Percentiles rank a stretch among this genome's conserved stretches.
Conservation (phyloP, 1,140 invertebrate species). For the Branchinecta lindahli region DNA sequence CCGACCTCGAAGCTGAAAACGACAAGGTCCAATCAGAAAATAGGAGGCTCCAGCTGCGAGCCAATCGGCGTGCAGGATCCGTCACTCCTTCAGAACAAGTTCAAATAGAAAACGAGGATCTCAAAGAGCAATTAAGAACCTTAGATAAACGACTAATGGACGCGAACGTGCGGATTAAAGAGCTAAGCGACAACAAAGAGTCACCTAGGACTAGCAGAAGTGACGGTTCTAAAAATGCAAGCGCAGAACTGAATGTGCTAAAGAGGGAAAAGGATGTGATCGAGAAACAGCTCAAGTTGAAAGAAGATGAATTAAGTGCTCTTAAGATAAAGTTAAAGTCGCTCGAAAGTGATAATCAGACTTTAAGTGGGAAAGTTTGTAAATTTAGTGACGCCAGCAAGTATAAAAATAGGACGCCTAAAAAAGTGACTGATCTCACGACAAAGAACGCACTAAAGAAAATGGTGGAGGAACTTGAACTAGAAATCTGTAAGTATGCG, state of each 20-base stretch:
- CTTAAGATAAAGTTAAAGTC: constrained; percentile 33
- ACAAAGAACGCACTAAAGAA: constrained; percentile 46
- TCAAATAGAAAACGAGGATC: constrained; percentile 35
- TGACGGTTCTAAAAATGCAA: not conserved
- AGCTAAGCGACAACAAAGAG: constrained; percentile 21
- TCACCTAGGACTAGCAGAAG: constrained; percentile 3
- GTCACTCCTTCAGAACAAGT: constrained; percentile 31
- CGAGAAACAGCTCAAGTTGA: constrained; percentile 38
- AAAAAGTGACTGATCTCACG: constrained; percentile 49
- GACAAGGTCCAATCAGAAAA: constrained; percentile 54
- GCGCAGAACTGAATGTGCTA: constrained; percentile 21
- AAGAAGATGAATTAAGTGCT: constrained; percentile 33
- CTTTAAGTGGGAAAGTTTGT: constrained; percentile 24
- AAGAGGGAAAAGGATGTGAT: constrained; percentile 25
- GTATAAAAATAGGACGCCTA: constrained; percentile 42
- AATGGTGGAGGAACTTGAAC: constrained; percentile 60
- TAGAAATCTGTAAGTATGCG: constrained; percentile 46
- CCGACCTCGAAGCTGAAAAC: constrained; percentile 51
- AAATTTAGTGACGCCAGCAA: constrained; percentile 32
- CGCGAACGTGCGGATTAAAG: constrained; percentile 16
- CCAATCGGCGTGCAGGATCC: constrained; percentile 24
- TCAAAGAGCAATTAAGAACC: constrained; percentile 41
- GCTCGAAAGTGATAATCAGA: constrained; percentile 39
- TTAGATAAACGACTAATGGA: constrained; percentile 47
- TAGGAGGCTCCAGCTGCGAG: constrained; percentile 37